phyloP scores from a whole-genome alignment of 2,888 invertebrate genomes.

The Ormyrus pomaceus region DNA sequence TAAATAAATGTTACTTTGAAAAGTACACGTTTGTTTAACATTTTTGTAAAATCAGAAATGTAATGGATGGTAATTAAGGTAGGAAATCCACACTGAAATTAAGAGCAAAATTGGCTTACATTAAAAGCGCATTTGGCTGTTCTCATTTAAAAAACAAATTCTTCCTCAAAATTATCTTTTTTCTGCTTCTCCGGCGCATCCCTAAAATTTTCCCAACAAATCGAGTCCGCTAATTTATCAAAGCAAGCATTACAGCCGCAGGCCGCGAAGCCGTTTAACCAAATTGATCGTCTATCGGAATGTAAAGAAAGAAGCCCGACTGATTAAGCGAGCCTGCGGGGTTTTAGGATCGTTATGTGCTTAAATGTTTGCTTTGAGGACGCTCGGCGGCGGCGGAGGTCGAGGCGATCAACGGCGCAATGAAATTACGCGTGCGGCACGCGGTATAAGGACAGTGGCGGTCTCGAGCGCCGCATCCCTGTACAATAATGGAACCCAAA shows the following conservation, averaged over 20 bases:
- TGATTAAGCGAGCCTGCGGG: neutral
- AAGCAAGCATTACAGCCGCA: no score
- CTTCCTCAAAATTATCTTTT: neutral
- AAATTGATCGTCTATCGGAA: no score
- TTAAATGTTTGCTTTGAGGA: slow-evolving; percentile 30
- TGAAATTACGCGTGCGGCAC: slow-evolving; percentile 32
- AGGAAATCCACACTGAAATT: neutral
- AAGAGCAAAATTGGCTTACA: no score
- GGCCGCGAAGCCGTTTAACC: no score
- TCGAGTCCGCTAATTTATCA: no score
- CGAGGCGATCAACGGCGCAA: slow-evolving; percentile 30
- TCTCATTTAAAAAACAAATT: neutral
- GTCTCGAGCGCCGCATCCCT: neutral
- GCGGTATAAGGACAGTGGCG: slow-evolving; percentile 24
- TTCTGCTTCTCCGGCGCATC: no score
- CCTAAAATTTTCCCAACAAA: no score
- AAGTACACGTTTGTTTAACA: no score
- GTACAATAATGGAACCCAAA: slow-evolving; percentile 61
- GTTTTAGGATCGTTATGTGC: slow-evolving; percentile 3
- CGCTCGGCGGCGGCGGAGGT: neutral
- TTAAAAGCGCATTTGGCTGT: neutral
- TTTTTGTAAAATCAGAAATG: no score
- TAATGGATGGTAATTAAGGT: no score
- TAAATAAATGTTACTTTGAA: no score
- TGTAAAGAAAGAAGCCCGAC: no score